phyloP scores from a whole-genome alignment of 2,113 vertebrate species.

The Pseudolaguvia tuberculata region DNA sequence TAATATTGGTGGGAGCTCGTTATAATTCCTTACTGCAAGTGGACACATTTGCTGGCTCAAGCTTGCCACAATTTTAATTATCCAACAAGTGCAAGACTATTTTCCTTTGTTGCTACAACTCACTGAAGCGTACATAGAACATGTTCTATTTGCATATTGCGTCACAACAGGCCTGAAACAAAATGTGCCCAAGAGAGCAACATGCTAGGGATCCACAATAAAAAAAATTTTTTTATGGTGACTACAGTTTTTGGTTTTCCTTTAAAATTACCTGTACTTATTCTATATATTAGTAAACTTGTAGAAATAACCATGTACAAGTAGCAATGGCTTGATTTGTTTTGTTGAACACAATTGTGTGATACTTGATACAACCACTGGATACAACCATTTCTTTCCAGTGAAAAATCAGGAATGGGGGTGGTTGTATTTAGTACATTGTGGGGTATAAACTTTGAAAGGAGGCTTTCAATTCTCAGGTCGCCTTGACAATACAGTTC shows the following conservation, averaged over 20 bases:
- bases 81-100: slow-evolving; percentile 54
- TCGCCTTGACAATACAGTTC: neutral
- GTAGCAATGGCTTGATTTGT: neutral
- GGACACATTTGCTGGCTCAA: slow-evolving; percentile 48
- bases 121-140: slow-evolving; percentile 47
- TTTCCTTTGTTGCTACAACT: slow-evolving; percentile 64
- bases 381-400: too few species aligned
- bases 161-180: slow-evolving; percentile 27
- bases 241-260: neutral
- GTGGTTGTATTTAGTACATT: too few species aligned
- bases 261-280: neutral
- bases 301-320: neutral
- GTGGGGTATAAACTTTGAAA: neutral
- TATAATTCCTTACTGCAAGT: slow-evolving; percentile 45
- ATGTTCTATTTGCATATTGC: slow-evolving; percentile 45
- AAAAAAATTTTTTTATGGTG: neutral
- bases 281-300: neutral
- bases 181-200: neutral
- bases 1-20: slow-evolving; percentile 53
- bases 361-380: neutral
- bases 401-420: too few species aligned
- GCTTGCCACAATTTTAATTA: slow-evolving; percentile 52
- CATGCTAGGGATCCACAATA: neutral
- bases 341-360: neutral
- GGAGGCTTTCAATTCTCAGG: neutral